Percentiles rank a stretch among this genome's conserved stretches.
These are phyloP conservation scores for Notodonta ziczac DNA, from an alignment of 2,888 invertebrate species.

Conservation along the genomic window DNA sequence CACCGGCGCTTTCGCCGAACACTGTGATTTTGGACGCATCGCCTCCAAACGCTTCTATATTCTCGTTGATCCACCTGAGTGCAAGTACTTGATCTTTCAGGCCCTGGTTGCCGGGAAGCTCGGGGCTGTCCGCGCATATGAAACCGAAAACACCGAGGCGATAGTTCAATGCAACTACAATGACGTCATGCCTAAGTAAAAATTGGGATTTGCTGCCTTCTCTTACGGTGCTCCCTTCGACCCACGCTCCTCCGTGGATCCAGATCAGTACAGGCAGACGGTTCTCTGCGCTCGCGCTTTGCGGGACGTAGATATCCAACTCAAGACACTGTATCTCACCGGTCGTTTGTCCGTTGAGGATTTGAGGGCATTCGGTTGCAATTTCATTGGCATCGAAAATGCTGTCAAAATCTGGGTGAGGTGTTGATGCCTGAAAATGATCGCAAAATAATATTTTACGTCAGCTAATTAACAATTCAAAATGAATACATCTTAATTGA, in stretches of 20 bases:
- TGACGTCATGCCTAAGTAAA: background rate
- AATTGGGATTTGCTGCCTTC: background rate
- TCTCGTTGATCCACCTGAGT: constrained; percentile 49
- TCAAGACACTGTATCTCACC: background rate
- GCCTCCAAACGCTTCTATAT: constrained; percentile 50
- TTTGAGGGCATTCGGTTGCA: background rate
- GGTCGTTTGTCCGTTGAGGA: background rate
- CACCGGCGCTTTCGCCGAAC: constrained; percentile 49
- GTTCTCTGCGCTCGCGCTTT: background rate
- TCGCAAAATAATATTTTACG: too few relatives aligned
- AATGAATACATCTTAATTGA: too few relatives aligned
- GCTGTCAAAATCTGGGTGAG: background rate
- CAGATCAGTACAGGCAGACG: background rate
- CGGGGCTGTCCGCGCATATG: constrained; percentile 35
- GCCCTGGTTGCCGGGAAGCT: constrained; percentile 54
- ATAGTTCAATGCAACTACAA: constrained; percentile 24
- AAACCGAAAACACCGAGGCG: constrained; percentile 44
- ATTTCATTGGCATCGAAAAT: background rate
- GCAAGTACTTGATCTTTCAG: constrained; percentile 50
- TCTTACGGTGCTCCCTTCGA: background rate
- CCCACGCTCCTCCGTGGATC: background rate
- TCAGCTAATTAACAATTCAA: too few relatives aligned
- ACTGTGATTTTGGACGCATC: constrained; percentile 36
- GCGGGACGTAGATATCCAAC: background rate
- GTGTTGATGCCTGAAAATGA: background rate